phyloP scores from a whole-genome alignment of 2,797 vertebrate genomes.

The Pantherophis alleghaniensis region DNA sequence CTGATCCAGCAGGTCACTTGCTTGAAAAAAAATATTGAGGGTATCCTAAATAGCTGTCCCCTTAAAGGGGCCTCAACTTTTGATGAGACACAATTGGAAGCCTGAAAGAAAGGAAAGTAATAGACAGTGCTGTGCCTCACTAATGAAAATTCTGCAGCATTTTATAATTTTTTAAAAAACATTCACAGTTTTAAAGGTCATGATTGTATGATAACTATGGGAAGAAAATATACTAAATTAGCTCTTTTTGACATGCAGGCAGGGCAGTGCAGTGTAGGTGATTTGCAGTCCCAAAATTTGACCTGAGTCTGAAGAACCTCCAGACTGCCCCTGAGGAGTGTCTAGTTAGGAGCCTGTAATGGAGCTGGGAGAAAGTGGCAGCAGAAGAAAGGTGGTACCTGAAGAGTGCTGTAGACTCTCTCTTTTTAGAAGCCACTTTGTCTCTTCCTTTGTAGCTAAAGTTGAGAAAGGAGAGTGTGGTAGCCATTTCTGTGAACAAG shows the following conservation, averaged over 20 bases:
- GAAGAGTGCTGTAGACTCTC: neutral
- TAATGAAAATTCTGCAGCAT: neutral
- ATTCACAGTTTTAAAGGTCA: slow-evolving; percentile 28
- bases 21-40: neutral
- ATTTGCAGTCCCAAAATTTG: neutral
- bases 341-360: neutral
- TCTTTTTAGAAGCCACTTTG: neutral
- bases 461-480: neutral
- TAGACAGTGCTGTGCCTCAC: neutral
- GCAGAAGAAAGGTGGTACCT: neutral
- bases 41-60: neutral
- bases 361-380: neutral
- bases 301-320: neutral
- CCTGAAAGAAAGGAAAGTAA: neutral
- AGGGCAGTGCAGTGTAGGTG: neutral
- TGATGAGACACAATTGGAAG: neutral
- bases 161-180: neutral
- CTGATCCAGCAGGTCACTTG: neutral
- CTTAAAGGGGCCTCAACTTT: neutral
- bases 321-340: neutral
- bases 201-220: slow-evolving; percentile 47
- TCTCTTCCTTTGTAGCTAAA: neutral
- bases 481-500: neutral
- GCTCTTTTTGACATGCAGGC: slow-evolving; percentile 37
- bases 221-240: slow-evolving; percentile 62